phyloP scores from a whole-genome alignment of 2,113 vertebrate genomes.

The Pristiophorus japonicus region DNA sequence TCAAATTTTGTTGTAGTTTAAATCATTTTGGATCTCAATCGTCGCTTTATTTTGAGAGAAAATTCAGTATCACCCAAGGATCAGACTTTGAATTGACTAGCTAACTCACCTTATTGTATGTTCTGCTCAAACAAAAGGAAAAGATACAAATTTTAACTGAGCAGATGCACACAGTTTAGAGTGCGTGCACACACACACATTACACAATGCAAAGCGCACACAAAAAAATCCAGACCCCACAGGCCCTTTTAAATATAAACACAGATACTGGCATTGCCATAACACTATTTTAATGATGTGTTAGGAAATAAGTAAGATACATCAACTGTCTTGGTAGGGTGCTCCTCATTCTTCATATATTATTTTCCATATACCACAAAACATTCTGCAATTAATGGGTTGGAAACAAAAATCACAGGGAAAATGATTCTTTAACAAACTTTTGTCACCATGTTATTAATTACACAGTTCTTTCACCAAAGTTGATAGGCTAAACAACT shows the following conservation, averaged over 20 bases:
- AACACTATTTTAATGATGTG: background rate
- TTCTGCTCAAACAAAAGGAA: background rate
- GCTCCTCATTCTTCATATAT: background rate
- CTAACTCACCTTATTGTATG: background rate
- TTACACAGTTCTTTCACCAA: background rate
- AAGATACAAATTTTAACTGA: background rate
- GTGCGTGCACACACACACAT: no score
- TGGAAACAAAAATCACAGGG: background rate
- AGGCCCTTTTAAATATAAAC: background rate
- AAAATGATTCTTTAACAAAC: background rate
- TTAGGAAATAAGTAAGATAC: background rate
- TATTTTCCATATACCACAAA: background rate
- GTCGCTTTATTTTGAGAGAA: background rate
- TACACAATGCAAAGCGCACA: no score
- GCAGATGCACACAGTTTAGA: background rate
- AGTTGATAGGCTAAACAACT: background rate
- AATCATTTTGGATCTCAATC: background rate
- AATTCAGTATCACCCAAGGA: background rate
- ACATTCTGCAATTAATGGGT: background rate
- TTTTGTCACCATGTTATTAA: background rate
- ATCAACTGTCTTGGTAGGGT: background rate
- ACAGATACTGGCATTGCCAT: background rate
- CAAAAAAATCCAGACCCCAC: background rate
- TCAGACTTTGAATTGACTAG: background rate
- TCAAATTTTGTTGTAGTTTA: background rate